A percentile compares a stretch with the other conserved stretches of the same genome.
Conservation (phyloP, 2,113 vertebrate species). For the Fukomys damarensis region DNA sequence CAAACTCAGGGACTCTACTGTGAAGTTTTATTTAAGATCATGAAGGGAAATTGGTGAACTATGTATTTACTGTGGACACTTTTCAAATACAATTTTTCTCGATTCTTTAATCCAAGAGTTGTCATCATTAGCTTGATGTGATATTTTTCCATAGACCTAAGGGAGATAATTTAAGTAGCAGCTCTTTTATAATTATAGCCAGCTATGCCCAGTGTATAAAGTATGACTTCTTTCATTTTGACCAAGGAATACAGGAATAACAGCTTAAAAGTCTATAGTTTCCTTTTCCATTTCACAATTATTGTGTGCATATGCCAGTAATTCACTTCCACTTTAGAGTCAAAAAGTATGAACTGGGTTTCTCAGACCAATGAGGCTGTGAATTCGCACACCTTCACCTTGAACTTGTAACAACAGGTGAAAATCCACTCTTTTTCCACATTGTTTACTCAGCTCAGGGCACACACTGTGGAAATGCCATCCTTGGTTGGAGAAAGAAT, state of each 20-base stretch:
- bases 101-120: slow-evolving; percentile 34
- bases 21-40: neutral
- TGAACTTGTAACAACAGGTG: neutral
- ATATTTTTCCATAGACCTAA: neutral
- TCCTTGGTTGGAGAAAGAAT: neutral
- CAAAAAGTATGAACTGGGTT: neutral
- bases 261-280: neutral
- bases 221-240: neutral
- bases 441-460: neutral
- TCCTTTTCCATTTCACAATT: neutral
- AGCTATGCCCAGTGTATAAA: neutral
- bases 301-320: neutral
- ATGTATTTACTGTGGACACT: neutral
- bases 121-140: slow-evolving; percentile 19
- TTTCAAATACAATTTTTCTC: neutral
- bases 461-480: neutral
- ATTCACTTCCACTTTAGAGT: neutral
- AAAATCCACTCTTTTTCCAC: neutral
- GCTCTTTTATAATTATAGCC: neutral
- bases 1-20: neutral
- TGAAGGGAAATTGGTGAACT: neutral
- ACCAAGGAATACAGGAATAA: slow-evolving; percentile 18
- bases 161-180: neutral
- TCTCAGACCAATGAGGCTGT: neutral
- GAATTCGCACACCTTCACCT: neutral